phyloP scores from a whole-genome alignment of 1,140 invertebrate species.

The Drosophila sp. region DNA sequence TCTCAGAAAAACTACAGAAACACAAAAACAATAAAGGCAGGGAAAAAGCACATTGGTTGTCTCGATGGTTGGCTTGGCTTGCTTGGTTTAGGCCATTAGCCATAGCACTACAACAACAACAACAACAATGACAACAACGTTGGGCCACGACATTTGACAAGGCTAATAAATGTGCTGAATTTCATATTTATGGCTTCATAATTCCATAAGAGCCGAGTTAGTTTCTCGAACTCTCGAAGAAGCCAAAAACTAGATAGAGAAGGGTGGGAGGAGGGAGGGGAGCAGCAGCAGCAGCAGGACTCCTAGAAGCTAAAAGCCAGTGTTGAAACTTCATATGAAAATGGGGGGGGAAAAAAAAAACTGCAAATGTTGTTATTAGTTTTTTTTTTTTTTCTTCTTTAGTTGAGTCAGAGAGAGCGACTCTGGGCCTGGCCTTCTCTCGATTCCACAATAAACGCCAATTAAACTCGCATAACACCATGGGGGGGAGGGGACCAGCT shows the following conservation, averaged over 20 bases:
- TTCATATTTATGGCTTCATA: constrained; percentile 82
- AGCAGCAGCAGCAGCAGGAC: constrained; percentile 14
- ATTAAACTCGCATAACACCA: constrained; percentile 78
- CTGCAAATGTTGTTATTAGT: constrained; percentile 13
- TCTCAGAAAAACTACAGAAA: constrained; percentile 29
- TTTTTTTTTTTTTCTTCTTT: not conserved
- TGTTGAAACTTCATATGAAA: constrained; percentile 58
- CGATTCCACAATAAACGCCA: constrained; percentile 75
- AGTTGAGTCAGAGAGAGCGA: constrained; percentile 3
- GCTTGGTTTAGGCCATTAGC: constrained; percentile 45
- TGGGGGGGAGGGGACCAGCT: constrained; percentile 15
- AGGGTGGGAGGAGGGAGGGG: not conserved
- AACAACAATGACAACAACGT: constrained; percentile 55
- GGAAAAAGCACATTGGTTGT: constrained; percentile 9
- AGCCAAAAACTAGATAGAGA: constrained; percentile 45
- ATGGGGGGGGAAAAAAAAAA: not conserved
- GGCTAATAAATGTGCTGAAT: constrained; percentile 82
- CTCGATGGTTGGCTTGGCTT: constrained; percentile 17
- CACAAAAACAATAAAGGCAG: constrained; percentile 10
- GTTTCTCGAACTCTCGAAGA: constrained; percentile 34
- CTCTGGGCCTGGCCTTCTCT: constrained; percentile 24
- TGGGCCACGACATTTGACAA: constrained; percentile 78
- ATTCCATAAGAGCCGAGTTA: constrained; percentile 63
- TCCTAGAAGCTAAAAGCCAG: constrained; percentile 35
- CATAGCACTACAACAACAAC: constrained; percentile 42